Percentiles rank a stretch among this genome's conserved stretches.
Evolutionary conservation across 2,797 vertebrate genomes (phyloP).

Genomic region (Ceryle rudis): DNA sequence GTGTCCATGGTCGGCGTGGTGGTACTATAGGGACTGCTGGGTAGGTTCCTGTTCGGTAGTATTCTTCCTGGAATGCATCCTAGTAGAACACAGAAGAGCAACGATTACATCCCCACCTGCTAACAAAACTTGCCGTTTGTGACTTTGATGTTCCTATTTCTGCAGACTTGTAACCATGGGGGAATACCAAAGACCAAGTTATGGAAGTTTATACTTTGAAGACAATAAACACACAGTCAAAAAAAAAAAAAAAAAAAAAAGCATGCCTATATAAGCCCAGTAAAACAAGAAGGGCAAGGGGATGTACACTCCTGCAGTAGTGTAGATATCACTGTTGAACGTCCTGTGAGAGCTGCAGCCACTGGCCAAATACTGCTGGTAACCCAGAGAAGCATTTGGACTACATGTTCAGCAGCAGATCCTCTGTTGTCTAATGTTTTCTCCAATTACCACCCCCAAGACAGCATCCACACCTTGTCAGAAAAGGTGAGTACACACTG

Average conservation of each 20-base stretch:
- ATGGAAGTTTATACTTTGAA: background rate
- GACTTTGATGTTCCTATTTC: background rate
- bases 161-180: background rate
- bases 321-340: background rate
- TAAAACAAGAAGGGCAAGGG: background rate
- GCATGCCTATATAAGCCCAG: background rate
- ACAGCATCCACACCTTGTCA: background rate
- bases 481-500: background rate
- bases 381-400: background rate
- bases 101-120: background rate
- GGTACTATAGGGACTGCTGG: constrained; percentile 80
- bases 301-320: background rate
- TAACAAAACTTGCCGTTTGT: background rate
- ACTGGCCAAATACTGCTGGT: background rate
- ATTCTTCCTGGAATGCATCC: constrained; percentile 93
- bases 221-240: background rate
- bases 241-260: background rate
- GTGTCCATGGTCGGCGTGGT: constrained; percentile 83
- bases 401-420: background rate
- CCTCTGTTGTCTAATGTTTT: background rate
- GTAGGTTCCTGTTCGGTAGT: constrained; percentile 85
- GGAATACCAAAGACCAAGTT: constrained; percentile 15
- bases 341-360: background rate
- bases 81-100: constrained; percentile 61
- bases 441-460: background rate